These are phyloP conservation scores for Laterallus jamaicensis DNA, from an alignment of 2,113 vertebrate species.

Conservation along the genomic window DNA sequence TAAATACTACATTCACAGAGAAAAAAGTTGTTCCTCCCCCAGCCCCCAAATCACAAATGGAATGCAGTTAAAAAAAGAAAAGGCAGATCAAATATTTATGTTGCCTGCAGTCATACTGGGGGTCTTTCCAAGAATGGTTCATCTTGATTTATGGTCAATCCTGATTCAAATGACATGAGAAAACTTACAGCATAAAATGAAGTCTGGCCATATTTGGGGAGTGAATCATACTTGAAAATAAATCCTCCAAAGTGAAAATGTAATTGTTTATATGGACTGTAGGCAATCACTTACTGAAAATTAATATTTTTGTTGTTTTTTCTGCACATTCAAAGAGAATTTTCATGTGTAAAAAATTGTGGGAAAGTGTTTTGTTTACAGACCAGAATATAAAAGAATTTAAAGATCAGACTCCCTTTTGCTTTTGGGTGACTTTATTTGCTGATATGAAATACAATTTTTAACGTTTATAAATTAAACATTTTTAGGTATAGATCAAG, in stretches of 20 bases:
- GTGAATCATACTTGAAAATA: background rate
- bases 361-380: background rate
- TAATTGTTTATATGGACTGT: background rate
- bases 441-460: background rate
- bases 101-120: constrained; percentile 39
- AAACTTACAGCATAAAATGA: background rate
- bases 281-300: background rate
- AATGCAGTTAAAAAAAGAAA: background rate
- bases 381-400: background rate
- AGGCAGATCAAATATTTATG: constrained; percentile 65
- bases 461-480: background rate
- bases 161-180: constrained; percentile 7
- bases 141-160: constrained; percentile 2
- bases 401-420: background rate
- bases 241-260: background rate
- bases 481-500: background rate
- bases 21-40: background rate
- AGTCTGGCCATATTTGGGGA: background rate
- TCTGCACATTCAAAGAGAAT: background rate
- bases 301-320: background rate
- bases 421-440: background rate
- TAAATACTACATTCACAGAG: background rate
- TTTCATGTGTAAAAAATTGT: background rate
- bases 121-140: constrained; percentile 3
- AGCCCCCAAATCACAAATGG: background rate